These are phyloP conservation scores for Sylvia borin DNA, from an alignment of 2,797 vertebrate genomes.

Conservation along the genomic window DNA sequence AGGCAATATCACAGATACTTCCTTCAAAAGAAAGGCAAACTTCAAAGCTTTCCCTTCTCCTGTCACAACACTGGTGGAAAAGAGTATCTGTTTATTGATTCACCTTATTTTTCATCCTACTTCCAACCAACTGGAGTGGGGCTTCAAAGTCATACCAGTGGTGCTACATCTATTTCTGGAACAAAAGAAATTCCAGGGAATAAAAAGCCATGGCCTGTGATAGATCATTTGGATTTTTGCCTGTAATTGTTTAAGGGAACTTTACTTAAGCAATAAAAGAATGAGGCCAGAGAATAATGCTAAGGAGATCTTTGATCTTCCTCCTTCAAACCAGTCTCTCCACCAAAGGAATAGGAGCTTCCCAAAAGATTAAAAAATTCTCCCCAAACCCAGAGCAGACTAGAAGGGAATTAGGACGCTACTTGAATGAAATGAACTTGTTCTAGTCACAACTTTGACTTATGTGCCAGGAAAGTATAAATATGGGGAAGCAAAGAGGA, in stretches of 20 bases:
- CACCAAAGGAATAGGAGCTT: neutral
- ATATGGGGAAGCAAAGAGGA: neutral
- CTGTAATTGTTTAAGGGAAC: slow-evolving; percentile 27
- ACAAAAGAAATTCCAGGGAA: neutral
- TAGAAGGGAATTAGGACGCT: neutral
- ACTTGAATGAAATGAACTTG: neutral
- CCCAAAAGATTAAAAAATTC: neutral
- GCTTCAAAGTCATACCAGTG: slow-evolving; percentile 19
- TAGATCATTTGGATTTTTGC: slow-evolving; percentile 21
- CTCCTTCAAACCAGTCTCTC: slow-evolving; percentile 4
- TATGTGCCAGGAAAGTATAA: neutral
- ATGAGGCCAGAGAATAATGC: slow-evolving; percentile 36
- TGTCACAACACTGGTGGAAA: slow-evolving; percentile 8
- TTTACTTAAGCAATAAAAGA: slow-evolving; percentile 29
- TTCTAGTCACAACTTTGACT: neutral
- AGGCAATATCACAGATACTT: neutral
- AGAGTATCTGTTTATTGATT: slow-evolving; percentile 46
- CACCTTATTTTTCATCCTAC: slow-evolving; percentile 2
- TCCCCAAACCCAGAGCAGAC: neutral
- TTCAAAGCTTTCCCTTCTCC: slow-evolving; percentile 41
- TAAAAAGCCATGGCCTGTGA: neutral
- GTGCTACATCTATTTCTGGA: slow-evolving; percentile 38
- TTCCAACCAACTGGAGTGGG: neutral
- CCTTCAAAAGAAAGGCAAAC: slow-evolving; percentile 6
- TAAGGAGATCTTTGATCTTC: slow-evolving; percentile 41